These are phyloP conservation scores for Trematocara stigmaticum DNA, from an alignment of 2,113 vertebrate genomes.

Conservation along the genomic window DNA sequence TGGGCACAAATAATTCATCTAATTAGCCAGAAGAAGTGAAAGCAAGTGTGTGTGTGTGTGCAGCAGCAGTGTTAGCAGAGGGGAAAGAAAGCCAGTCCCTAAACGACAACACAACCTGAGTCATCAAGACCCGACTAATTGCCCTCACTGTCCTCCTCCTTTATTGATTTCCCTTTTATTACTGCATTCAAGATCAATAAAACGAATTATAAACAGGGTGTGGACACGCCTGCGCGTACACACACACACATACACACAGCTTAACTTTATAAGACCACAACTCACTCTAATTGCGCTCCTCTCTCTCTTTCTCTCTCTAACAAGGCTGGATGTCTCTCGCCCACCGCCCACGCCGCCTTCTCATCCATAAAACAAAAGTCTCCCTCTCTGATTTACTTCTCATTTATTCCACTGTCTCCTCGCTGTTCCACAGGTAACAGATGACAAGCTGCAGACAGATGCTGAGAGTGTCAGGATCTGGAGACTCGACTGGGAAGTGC, in stretches of 20 bases:
- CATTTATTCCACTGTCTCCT: not conserved
- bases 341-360: not conserved
- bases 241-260: not conserved
- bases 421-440: not conserved
- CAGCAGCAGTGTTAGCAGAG: not conserved
- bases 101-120: slow-evolving; percentile 16
- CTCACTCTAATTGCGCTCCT: not conserved
- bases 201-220: not conserved
- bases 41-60: not conserved
- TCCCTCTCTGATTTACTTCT: not conserved
- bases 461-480: not conserved
- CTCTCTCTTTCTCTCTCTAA: not conserved
- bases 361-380: slow-evolving; percentile 32
- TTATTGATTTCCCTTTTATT: slow-evolving; percentile 33
- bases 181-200: slow-evolving; percentile 41
- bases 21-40: not conserved
- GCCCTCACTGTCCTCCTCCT: slow-evolving; percentile 9
- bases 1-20: not conserved
- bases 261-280: not conserved
- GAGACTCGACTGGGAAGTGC: too few relatives aligned
- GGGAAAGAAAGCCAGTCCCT: not conserved
- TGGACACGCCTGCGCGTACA: not conserved
- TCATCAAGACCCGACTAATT: slow-evolving; percentile 39
- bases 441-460: not conserved
- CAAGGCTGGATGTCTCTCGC: not conserved